phyloP scores from a whole-genome alignment of 2,888 invertebrate species.

The Zeuzera pyrina region DNA sequence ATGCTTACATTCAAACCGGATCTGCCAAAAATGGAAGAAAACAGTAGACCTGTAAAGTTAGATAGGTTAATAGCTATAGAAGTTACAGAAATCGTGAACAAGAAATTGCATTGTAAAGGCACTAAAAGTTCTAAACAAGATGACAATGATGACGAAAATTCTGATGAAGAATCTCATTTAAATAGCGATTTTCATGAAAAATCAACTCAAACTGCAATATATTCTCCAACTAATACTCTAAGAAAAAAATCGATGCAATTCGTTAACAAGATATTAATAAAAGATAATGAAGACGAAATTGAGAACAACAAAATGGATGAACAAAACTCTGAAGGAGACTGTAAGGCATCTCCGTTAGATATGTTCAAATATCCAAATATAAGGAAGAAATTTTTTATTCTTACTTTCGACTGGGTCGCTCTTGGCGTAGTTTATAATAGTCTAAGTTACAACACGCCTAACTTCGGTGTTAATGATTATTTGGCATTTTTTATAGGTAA shows the following conservation, averaged over 20 bases:
- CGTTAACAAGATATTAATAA: slow-evolving; percentile 43
- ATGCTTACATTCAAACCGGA: slow-evolving; percentile 54
- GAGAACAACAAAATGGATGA: slow-evolving; percentile 57
- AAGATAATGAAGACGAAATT: slow-evolving; percentile 33
- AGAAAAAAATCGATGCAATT: slow-evolving; percentile 52
- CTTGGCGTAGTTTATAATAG: slow-evolving; percentile 80
- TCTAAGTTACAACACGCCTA: slow-evolving; percentile 77
- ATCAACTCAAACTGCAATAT: slow-evolving; percentile 40
- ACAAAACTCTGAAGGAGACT: slow-evolving; percentile 57
- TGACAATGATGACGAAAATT: slow-evolving; percentile 20
- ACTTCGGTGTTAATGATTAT: slow-evolving; percentile 78
- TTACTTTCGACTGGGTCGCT: slow-evolving; percentile 78
- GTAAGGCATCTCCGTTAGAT: slow-evolving; percentile 75
- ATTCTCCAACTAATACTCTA: slow-evolving; percentile 36
- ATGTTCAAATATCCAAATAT: slow-evolving; percentile 77
- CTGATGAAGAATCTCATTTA: slow-evolving; percentile 28
- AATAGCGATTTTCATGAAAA: slow-evolving; percentile 32
- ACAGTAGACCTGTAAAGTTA: no score
- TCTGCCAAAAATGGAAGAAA: slow-evolving; percentile 29
- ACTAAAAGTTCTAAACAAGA: slow-evolving; percentile 12
- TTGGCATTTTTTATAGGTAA: slow-evolving; percentile 78
- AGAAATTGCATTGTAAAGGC: slow-evolving; percentile 18
- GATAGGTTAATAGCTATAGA: slow-evolving; percentile 44
- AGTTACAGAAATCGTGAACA: slow-evolving; percentile 45
- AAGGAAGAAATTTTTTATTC: slow-evolving; percentile 76